These are phyloP conservation scores for Morpho helenor DNA, from an alignment of 2,888 invertebrate species.

Conservation along the genomic window DNA sequence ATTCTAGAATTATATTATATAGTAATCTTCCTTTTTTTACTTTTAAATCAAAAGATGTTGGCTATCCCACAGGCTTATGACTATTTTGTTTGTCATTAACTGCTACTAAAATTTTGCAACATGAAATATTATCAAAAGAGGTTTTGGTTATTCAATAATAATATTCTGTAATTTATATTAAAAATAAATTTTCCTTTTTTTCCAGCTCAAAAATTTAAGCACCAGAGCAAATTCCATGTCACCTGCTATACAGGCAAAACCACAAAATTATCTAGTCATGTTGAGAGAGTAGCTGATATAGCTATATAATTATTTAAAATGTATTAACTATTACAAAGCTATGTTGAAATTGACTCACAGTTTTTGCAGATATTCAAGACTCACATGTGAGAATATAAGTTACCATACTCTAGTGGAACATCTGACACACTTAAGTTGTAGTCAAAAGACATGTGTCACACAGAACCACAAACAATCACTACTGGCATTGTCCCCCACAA, in stretches of 20 bases:
- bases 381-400: constrained; percentile 50
- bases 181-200: constrained; percentile 38
- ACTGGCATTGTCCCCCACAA: constrained; percentile 32
- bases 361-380: constrained; percentile 67
- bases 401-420: constrained; percentile 46
- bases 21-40: no score
- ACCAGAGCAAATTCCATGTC: constrained; percentile 67
- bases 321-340: constrained; percentile 47
- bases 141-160: background rate
- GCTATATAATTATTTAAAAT: constrained; percentile 37
- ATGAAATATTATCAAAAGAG: no score
- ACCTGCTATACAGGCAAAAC: constrained; percentile 29
- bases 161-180: background rate
- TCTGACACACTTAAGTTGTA: constrained; percentile 45
- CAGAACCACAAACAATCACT: constrained; percentile 32
- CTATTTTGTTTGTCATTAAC: no score
- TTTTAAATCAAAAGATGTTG: no score
- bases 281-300: constrained; percentile 36
- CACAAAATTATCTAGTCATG: constrained; percentile 34
- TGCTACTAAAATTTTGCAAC: no score
- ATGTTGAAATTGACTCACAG: constrained; percentile 72
- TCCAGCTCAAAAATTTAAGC: constrained; percentile 49
- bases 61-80: no score
- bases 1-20: no score
- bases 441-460: constrained; percentile 45